These are phyloP conservation scores for Sebastes umbrosus DNA, from an alignment of 2,797 vertebrate genomes.

Conservation along the genomic window DNA sequence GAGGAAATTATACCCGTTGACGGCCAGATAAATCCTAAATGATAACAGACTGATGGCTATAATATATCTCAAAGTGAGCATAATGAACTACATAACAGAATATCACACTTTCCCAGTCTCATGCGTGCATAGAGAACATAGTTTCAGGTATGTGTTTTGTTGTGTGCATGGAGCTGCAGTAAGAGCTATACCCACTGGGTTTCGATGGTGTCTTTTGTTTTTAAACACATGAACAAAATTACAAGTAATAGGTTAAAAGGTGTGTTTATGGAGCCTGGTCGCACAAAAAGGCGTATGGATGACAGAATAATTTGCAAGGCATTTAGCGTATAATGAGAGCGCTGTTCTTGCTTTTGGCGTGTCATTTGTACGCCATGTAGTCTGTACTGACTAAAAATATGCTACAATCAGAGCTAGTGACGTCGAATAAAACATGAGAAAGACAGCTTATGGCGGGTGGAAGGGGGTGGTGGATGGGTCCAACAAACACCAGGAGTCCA, in stretches of 20 bases:
- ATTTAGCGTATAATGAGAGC: no score
- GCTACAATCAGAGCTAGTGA: no score
- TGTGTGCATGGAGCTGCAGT: background rate
- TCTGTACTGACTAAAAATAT: no score
- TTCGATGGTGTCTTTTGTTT: background rate
- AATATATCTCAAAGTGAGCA: background rate
- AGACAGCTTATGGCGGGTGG: no score
- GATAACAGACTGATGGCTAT: background rate
- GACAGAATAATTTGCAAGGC: no score
- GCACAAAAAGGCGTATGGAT: no score
- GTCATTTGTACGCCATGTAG: no score
- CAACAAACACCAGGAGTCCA: no score
- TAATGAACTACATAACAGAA: background rate
- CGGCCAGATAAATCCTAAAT: constrained; percentile 3
- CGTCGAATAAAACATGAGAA: no score
- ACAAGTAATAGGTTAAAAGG: background rate
- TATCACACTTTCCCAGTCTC: background rate
- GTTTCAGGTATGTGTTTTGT: background rate
- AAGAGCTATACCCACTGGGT: background rate
- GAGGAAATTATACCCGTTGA: constrained; percentile 7
- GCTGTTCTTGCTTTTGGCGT: no score
- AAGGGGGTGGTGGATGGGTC: no score
- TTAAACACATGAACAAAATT: background rate
- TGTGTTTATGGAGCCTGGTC: background rate
- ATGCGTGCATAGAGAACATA: background rate